Evolutionary conservation across 1,140 invertebrate genomes (phyloP).

Genomic region (Augochlora pura): DNA sequence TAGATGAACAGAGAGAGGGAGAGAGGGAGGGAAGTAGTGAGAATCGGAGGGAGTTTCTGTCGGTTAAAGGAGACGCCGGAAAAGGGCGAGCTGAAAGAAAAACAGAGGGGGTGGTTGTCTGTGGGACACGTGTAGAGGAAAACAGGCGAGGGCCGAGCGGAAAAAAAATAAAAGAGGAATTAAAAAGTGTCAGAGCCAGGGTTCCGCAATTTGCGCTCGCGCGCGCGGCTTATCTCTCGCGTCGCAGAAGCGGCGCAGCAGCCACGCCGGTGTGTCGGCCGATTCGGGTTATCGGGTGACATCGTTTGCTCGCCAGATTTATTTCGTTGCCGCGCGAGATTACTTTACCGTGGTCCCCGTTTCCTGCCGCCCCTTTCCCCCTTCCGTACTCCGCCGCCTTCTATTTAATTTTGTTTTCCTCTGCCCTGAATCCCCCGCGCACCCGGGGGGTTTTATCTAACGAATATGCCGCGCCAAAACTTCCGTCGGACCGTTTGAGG

Average conservation of each 20-base stretch:
- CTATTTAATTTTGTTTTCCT: slow-evolving; percentile 8
- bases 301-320: slow-evolving; percentile 33
- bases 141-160: too few species aligned
- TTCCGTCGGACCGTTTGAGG: neutral
- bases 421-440: neutral
- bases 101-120: too few species aligned
- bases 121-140: too few species aligned
- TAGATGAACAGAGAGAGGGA: too few species aligned
- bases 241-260: slow-evolving; percentile 17
- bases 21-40: too few species aligned
- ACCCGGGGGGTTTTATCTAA: neutral
- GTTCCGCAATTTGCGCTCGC: slow-evolving; percentile 44
- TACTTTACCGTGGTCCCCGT: slow-evolving; percentile 12
- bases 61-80: too few species aligned
- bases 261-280: slow-evolving; percentile 8
- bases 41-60: too few species aligned
- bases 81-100: neutral
- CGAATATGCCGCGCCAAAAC: neutral
- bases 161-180: slow-evolving; percentile 1
- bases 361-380: too few species aligned
- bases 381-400: neutral
- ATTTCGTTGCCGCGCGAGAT: slow-evolving; percentile 11
- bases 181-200: slow-evolving; percentile 38
- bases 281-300: slow-evolving; percentile 36
- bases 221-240: slow-evolving; percentile 34